Evolutionary conservation across 1,140 invertebrate species (phyloP).

Genomic region (Drosophila sp.): DNA sequence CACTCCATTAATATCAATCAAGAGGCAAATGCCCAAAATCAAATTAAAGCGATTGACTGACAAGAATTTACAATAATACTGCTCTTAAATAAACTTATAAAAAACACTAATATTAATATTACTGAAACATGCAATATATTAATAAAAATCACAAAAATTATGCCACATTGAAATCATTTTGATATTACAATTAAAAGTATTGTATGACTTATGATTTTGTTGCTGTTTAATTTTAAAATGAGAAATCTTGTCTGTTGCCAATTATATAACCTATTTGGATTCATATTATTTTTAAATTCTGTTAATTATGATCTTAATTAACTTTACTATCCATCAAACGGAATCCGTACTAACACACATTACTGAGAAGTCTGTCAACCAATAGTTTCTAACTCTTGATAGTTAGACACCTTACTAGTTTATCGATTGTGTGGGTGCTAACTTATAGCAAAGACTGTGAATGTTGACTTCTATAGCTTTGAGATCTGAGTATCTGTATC

Average conservation of each 20-base stretch:
- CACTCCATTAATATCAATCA: slow-evolving; percentile 45
- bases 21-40: slow-evolving; percentile 23
- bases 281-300: too few species aligned
- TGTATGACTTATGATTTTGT: too few species aligned
- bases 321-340: not conserved
- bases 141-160: too few species aligned
- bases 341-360: not conserved
- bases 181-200: too few species aligned
- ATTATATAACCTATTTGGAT: too few species aligned
- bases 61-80: not conserved
- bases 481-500: slow-evolving; percentile 4
- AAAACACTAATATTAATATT: too few species aligned
- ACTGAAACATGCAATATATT: too few species aligned
- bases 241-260: too few species aligned
- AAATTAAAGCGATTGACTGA: slow-evolving; percentile 17
- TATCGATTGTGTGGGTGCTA: slow-evolving; percentile 36
- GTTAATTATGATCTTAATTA: too few species aligned
- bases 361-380: not conserved
- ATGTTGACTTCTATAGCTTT: slow-evolving; percentile 9
- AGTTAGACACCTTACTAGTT: slow-evolving; percentile 16
- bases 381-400: not conserved
- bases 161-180: too few species aligned
- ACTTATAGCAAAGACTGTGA: slow-evolving; percentile 30
- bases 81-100: too few species aligned
- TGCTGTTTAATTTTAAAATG: too few species aligned